phyloP scores from a whole-genome alignment of 2,797 vertebrate genomes.

The Lacerta bilineata region DNA sequence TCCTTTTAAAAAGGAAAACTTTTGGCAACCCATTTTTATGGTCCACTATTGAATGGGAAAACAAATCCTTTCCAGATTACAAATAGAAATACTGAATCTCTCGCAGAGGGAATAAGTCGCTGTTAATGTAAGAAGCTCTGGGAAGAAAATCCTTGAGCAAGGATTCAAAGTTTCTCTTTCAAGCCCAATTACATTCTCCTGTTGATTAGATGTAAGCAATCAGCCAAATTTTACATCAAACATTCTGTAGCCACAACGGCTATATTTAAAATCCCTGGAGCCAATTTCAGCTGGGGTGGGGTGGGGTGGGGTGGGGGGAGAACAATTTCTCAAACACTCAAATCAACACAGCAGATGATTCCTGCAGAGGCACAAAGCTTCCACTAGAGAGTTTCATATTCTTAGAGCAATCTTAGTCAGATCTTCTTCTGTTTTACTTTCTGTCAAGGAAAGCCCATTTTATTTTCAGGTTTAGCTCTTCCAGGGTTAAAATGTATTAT shows the following conservation, averaged over 20 bases:
- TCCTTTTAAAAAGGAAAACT: conserved; percentile 41
- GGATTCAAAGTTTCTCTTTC: conserved; percentile 57
- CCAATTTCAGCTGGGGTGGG: conserved; percentile 18
- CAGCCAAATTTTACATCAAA: conserved; percentile 24
- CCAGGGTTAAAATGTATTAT: conserved; percentile 33
- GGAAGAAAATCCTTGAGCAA: conserved; percentile 27
- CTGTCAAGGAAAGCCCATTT: not conserved
- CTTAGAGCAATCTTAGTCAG: not conserved
- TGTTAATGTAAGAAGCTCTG: conserved; percentile 44
- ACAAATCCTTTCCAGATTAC: conserved; percentile 31
- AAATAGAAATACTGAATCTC: conserved; percentile 19
- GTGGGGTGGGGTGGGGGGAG: not conserved
- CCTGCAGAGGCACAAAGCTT: not conserved
- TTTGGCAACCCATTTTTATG: conserved; percentile 35
- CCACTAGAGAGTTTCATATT: conserved; percentile 32
- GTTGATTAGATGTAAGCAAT: conserved; percentile 50
- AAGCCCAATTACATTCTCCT: conserved; percentile 28
- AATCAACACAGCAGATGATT: conserved; percentile 27
- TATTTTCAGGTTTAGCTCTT: conserved; percentile 35
- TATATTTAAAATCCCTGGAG: not conserved
- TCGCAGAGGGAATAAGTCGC: not conserved
- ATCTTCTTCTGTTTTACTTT: conserved; percentile 41
- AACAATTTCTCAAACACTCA: conserved; percentile 2
- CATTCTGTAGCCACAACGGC: not conserved
- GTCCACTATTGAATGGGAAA: conserved; percentile 30